These are phyloP conservation scores for Monopis laevigella DNA, from an alignment of 2,888 invertebrate species.

Conservation along the genomic window DNA sequence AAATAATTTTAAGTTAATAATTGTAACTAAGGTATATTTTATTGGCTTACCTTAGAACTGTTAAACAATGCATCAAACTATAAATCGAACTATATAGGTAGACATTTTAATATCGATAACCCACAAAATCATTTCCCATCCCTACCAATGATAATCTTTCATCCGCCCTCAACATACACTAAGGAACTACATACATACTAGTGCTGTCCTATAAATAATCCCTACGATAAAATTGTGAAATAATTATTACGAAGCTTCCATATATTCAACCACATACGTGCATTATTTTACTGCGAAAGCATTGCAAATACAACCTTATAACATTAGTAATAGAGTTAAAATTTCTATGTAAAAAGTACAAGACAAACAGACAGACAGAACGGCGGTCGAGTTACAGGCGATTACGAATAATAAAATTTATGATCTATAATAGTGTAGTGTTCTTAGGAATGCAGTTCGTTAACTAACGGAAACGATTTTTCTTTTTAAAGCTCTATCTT, in stretches of 20 bases:
- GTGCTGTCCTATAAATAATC: constrained; percentile 43
- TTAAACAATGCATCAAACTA: no score
- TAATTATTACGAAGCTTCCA: constrained; percentile 29
- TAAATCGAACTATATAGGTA: no score
- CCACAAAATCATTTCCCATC: no score
- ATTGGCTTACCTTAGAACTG: no score
- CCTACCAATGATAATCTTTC: constrained; percentile 2
- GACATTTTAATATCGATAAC: no score
- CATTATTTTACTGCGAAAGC: no score
- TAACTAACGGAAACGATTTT: constrained; percentile 2
- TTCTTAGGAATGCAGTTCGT: constrained; percentile 3
- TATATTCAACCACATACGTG: neutral
- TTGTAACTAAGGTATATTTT: no score
- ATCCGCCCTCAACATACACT: constrained; percentile 26
- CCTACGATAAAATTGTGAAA: constrained; percentile 45
- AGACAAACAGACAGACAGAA: constrained; percentile 17
- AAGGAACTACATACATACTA: constrained; percentile 32
- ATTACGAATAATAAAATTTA: constrained; percentile 32
- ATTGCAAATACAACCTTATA: no score
- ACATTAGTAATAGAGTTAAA: no score
- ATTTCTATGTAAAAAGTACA: neutral
- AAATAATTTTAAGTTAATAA: no score
- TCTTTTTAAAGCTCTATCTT: neutral
- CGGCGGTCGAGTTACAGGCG: constrained; percentile 23
- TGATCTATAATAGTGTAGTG: constrained; percentile 14